Evolutionary conservation across 2,797 vertebrate species (phyloP), one percentile per base, ranked within the genome.

Genomic region (Craterocephalus amniculus): DNA sequence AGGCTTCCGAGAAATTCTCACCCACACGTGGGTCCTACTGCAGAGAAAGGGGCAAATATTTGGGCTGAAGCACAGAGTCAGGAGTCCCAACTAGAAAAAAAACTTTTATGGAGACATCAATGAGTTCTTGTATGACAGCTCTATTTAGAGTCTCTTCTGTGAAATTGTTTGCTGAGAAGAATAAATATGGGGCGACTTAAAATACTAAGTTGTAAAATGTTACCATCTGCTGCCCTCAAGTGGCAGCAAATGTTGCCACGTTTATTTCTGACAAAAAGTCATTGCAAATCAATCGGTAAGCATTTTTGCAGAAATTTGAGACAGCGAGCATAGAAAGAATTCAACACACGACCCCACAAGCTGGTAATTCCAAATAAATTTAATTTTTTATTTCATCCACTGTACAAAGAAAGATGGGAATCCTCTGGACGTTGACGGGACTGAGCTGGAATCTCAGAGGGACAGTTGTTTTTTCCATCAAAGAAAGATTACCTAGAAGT

Each of bases 381-480:
- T 95, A 95, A 95, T 94, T 95, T 88, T 82, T 88, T 65, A 83
- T 77, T 93, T 91, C 71, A 92, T 93, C 90, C 92, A 93, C 93
- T 95, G 94, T 95, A 95, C 94, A 95, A 94, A 94, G 92, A 83
- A 93, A 93, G 86, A 55, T 78, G 80, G 87, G 84, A 87, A 86
- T 87, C 88, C 79, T 88, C 87, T 76, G 63, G 86, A 92, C 88
- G 86, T 73, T 65, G 88, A 90, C 67, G 76, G 83, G 81, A 85
- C 74, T 56, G 85, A 76, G 76, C 61, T 83, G 84, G 87, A 83
- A 90, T 88, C 76, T 78, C 54, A 77, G 86, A 80, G 74, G 76
- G 69, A 5, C 81, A 58, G 63, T 56, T 34, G 59, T 24, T 67
- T 74, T 85, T 52, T 85, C 63, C 85, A 74, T 78, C 38, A 63